These are phyloP conservation scores for Samia ricini DNA, from an alignment of 1,140 invertebrate genomes.

Conservation along the genomic window DNA sequence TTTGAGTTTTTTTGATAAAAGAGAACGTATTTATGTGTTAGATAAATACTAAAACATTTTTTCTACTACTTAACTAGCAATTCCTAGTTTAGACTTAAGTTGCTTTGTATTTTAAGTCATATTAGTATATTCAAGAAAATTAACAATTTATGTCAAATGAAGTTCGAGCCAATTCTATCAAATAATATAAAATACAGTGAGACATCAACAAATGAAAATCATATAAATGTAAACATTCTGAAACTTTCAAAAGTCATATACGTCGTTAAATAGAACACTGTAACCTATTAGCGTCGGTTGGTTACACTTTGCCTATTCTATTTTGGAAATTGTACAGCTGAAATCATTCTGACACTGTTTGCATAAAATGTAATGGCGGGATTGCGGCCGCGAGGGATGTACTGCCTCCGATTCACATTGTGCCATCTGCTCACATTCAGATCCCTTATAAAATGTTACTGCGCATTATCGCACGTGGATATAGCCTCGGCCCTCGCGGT, in stretches of 20 bases:
- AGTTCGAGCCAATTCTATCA: too few species aligned
- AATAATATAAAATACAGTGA: too few species aligned
- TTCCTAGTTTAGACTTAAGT: too few species aligned
- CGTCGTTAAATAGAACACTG: neutral
- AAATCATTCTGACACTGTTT: slow-evolving; percentile 43
- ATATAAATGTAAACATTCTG: too few species aligned
- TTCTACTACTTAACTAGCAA: too few species aligned
- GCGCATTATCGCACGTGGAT: slow-evolving; percentile 67
- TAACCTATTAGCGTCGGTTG: neutral
- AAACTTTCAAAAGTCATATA: neutral
- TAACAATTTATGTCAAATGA: too few species aligned
- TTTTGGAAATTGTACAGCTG: slow-evolving; percentile 36
- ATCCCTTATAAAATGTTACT: slow-evolving; percentile 75
- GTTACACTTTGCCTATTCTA: slow-evolving; percentile 16
- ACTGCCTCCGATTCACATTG: slow-evolving; percentile 61
- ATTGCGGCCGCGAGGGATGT: slow-evolving; percentile 58
- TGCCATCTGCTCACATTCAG: slow-evolving; percentile 71
- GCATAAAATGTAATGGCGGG: slow-evolving; percentile 57
- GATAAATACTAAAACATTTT: too few species aligned
- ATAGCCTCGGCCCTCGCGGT: slow-evolving; percentile 47
- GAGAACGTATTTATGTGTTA: too few species aligned
- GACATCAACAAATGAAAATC: too few species aligned
- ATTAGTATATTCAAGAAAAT: too few species aligned
- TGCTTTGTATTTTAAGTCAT: too few species aligned
- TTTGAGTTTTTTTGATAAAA: too few species aligned